These are phyloP conservation scores for Brachypteracias leptosomus DNA, from an alignment of 2,113 vertebrate species.

Conservation along the genomic window DNA sequence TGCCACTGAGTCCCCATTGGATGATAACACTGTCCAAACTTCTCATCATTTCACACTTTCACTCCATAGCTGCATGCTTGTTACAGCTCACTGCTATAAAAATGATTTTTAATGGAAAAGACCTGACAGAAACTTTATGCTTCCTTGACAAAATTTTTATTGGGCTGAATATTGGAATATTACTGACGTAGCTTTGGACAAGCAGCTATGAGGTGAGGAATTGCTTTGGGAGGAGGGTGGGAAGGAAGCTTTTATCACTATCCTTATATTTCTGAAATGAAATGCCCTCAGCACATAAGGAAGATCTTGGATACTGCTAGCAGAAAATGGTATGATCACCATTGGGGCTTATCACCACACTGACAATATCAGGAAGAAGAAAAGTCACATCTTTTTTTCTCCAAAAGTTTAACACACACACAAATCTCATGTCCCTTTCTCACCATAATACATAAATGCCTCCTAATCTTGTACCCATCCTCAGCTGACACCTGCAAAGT, in stretches of 20 bases:
- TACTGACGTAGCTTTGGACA: slow-evolving; percentile 38
- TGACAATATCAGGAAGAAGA: neutral
- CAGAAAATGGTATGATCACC: neutral
- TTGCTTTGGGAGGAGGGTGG: neutral
- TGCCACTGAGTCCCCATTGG: slow-evolving; percentile 21
- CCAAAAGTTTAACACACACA: neutral
- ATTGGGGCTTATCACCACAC: neutral
- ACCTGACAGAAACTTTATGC: slow-evolving; percentile 49
- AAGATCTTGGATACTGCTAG: neutral
- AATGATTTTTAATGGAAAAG: slow-evolving; percentile 41
- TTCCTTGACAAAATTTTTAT: slow-evolving; percentile 60
- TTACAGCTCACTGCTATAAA: slow-evolving; percentile 37
- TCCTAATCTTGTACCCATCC: neutral
- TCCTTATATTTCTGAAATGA: slow-evolving; percentile 18
- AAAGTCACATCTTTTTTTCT: neutral
- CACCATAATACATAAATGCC: neutral
- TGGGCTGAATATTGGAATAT: slow-evolving; percentile 27
- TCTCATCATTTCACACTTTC: slow-evolving; percentile 52
- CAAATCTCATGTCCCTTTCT: neutral
- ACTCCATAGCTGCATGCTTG: neutral
- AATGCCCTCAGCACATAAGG: neutral
- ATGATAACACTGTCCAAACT: slow-evolving; percentile 47
- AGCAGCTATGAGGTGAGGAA: slow-evolving; percentile 18
- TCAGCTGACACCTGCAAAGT: neutral
- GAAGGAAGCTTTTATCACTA: slow-evolving; percentile 26